phyloP scores from a whole-genome alignment of 2,888 invertebrate species.

The Diadegma fenestrale region DNA sequence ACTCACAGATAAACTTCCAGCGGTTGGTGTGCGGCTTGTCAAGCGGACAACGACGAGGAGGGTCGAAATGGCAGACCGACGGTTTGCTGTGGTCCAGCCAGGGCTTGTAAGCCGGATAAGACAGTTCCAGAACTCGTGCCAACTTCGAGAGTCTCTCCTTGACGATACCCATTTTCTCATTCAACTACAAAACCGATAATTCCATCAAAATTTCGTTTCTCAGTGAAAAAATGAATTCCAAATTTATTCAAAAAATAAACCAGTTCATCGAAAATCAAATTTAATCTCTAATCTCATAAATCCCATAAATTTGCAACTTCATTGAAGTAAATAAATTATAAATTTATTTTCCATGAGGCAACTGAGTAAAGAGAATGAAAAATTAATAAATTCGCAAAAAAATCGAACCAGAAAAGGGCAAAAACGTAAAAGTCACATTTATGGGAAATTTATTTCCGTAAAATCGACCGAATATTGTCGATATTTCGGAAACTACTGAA shows the following conservation, averaged over 20 bases:
- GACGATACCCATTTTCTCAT: slow-evolving; percentile 77
- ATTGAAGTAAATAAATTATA: too few relatives aligned
- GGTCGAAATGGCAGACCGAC: slow-evolving; percentile 80
- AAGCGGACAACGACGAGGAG: slow-evolving; percentile 77
- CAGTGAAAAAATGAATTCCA: neutral
- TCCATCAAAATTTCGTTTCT: neutral
- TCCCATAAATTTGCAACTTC: too few relatives aligned
- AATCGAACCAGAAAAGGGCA: too few relatives aligned
- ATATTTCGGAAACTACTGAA: neutral
- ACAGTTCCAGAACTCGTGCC: slow-evolving; percentile 80
- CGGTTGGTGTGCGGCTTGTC: slow-evolving; percentile 80
- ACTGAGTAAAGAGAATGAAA: too few relatives aligned
- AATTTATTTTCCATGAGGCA: too few relatives aligned
- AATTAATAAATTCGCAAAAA: too few relatives aligned
- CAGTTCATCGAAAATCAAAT: too few relatives aligned
- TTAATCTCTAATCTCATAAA: too few relatives aligned
- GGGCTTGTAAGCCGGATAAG: slow-evolving; percentile 81
- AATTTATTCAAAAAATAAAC: too few relatives aligned
- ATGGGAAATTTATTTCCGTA: neutral
- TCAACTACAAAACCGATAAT: slow-evolving; percentile 74
- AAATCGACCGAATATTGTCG: neutral
- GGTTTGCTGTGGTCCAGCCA: slow-evolving; percentile 80
- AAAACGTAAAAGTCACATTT: neutral
- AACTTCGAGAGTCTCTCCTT: slow-evolving; percentile 80
- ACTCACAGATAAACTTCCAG: slow-evolving; percentile 83